Percentiles rank a stretch among this genome's conserved stretches.
Evolutionary conservation across 2,888 invertebrate species (phyloP).

Genomic region (Leucophora obtusa): DNA sequence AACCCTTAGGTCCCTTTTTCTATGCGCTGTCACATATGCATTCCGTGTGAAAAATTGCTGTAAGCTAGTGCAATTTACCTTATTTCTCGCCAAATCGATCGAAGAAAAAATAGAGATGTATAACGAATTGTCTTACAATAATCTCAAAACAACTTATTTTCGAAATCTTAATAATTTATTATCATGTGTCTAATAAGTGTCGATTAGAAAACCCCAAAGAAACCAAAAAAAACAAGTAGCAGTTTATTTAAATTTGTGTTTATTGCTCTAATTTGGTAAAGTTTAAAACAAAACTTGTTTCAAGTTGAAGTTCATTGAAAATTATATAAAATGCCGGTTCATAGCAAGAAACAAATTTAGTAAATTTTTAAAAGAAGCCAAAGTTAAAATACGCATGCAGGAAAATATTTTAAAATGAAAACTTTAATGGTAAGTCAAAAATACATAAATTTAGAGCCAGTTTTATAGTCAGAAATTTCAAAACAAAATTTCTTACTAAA

Average conservation of each 20-base stretch:
- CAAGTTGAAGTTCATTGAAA: slow-evolving; percentile 5
- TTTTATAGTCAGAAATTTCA: too few species aligned
- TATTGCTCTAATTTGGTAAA: slow-evolving; percentile 18
- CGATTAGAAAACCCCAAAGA: not conserved
- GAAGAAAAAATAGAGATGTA: too few species aligned
- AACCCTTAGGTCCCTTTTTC: too few species aligned
- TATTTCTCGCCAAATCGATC: too few species aligned
- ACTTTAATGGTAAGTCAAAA: slow-evolving; percentile 27
- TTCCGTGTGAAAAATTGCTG: too few species aligned
- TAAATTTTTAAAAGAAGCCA: slow-evolving; percentile 13
- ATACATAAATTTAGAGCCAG: too few species aligned
- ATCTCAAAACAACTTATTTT: not conserved
- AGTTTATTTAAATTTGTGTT: slow-evolving; percentile 41
- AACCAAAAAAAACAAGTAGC: slow-evolving; percentile 30
- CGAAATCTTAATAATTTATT: not conserved
- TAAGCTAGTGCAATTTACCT: too few species aligned
- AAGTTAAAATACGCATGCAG: not conserved
- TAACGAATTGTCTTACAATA: too few species aligned
- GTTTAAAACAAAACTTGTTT: slow-evolving; percentile 33
- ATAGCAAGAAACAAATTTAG: slow-evolving; percentile 16
- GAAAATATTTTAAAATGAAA: slow-evolving; percentile 32
- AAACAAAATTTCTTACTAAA: too few species aligned
- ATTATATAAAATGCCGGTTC: slow-evolving; percentile 34
- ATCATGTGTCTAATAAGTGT: not conserved
- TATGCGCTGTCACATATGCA: too few species aligned